Conservation (phyloP, 1,140 invertebrate genomes). For the Steinernema khuongi region DNA sequence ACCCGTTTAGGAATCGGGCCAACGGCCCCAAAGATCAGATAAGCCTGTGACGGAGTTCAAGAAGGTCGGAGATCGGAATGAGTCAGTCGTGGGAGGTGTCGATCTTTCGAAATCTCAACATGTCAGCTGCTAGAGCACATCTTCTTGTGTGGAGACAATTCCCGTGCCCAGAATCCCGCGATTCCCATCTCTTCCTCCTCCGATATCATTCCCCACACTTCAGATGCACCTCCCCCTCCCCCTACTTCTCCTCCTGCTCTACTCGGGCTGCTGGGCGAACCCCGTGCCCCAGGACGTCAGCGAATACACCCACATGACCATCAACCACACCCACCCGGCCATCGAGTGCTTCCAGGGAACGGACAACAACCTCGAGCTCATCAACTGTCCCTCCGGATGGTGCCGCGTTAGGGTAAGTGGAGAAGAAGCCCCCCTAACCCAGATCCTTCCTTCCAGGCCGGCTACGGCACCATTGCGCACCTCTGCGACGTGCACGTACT, state of each 20-base stretch:
- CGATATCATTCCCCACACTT: background rate
- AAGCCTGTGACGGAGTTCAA: too few species aligned
- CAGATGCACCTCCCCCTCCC: background rate
- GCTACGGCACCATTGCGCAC: background rate
- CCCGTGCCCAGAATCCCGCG: too few species aligned
- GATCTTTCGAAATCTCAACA: too few species aligned
- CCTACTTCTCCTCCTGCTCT: background rate
- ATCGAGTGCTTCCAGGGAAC: slow-evolving; percentile 9
- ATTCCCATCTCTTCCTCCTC: too few species aligned
- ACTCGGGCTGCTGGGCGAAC: background rate
- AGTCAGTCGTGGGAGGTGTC: too few species aligned
- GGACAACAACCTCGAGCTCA: background rate
- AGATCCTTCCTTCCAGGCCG: background rate
- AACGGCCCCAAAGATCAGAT: too few species aligned
- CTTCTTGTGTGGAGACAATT: too few species aligned
- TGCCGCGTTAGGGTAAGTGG: background rate
- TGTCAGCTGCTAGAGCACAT: too few species aligned
- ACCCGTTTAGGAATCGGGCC: too few species aligned
- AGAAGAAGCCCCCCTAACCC: background rate
- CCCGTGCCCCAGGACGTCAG: background rate
- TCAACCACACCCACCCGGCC: background rate
- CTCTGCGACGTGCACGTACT: background rate
- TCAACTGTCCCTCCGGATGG: background rate
- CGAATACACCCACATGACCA: slow-evolving; percentile 1
- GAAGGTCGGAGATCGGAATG: too few species aligned